phyloP scores from a whole-genome alignment of 2,797 vertebrate species.

The Spatula clypeata region DNA sequence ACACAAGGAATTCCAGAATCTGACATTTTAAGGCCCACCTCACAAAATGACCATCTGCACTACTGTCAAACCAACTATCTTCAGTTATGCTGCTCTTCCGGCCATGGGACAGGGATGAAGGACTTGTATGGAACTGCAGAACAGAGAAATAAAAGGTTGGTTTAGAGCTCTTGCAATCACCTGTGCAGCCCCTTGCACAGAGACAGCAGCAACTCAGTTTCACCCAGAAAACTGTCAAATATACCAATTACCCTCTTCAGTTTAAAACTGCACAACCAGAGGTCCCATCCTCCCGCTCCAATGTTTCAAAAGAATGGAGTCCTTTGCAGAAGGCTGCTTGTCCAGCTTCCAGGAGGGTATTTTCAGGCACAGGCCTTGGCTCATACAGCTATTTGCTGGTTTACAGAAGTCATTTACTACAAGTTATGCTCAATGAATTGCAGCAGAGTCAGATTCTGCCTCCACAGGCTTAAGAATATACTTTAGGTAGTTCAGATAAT shows the following conservation, averaged over 20 bases:
- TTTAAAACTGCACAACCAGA: not conserved
- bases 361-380: not conserved
- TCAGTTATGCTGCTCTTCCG: conserved; percentile 22
- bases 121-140: conserved; percentile 19
- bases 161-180: not conserved
- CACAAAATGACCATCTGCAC: conserved; percentile 24
- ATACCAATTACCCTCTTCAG: not conserved
- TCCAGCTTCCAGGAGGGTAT: not conserved
- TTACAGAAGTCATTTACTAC: not conserved
- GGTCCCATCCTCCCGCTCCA: not conserved
- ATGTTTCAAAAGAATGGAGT: not conserved
- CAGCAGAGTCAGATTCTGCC: not conserved
- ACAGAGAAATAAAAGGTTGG: not conserved
- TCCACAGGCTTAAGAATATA: not conserved
- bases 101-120: not conserved
- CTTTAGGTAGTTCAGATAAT: not conserved
- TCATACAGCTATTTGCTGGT: not conserved
- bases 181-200: not conserved
- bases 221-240: not conserved
- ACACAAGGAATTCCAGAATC: not conserved
- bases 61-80: conserved; percentile 21
- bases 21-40: conserved; percentile 48
- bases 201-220: not conserved
- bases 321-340: not conserved
- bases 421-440: not conserved